Percentiles rank a stretch among this genome's conserved stretches.
Evolutionary conservation across 2,113 vertebrate genomes (phyloP).

Genomic region (Serinus canaria): DNA sequence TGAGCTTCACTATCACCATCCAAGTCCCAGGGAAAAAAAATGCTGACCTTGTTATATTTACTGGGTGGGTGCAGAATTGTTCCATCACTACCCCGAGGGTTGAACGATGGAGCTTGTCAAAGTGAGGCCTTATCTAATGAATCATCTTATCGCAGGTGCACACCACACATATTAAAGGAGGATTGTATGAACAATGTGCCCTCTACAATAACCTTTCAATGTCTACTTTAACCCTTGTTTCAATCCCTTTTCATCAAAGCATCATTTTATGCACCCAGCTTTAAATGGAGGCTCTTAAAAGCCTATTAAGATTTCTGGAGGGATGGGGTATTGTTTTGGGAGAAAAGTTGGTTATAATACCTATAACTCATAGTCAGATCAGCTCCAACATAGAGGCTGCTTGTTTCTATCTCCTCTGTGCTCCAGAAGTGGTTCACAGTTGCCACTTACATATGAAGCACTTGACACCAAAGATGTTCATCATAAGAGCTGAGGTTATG

Average conservation of each 20-base stretch:
- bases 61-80: conserved; percentile 92
- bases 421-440: conserved; percentile 35
- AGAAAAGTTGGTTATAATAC: conserved; percentile 73
- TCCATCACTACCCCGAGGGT: conserved; percentile 94
- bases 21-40: conserved; percentile 75
- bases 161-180: conserved; percentile 93
- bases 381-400: conserved; percentile 26
- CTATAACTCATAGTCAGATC: conserved; percentile 72
- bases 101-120: conserved; percentile 99
- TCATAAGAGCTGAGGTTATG: neutral
- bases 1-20: conserved; percentile 56
- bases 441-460: neutral
- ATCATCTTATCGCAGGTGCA: conserved; percentile 99
- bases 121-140: conserved; percentile 92
- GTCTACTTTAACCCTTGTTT: conserved; percentile 90
- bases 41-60: conserved; percentile 99
- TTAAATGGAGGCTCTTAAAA: conserved; percentile 78
- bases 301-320: conserved; percentile 78
- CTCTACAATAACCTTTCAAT: conserved; percentile 87
- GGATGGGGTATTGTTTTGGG: conserved; percentile 62
- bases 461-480: neutral
- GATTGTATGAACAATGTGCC: conserved; percentile 88
- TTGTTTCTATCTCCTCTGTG: conserved; percentile 34
- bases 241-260: conserved; percentile 83
- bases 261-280: conserved; percentile 80